phyloP scores from a whole-genome alignment of 2,797 vertebrate species.

The Microctenopoma steveboyesi region DNA sequence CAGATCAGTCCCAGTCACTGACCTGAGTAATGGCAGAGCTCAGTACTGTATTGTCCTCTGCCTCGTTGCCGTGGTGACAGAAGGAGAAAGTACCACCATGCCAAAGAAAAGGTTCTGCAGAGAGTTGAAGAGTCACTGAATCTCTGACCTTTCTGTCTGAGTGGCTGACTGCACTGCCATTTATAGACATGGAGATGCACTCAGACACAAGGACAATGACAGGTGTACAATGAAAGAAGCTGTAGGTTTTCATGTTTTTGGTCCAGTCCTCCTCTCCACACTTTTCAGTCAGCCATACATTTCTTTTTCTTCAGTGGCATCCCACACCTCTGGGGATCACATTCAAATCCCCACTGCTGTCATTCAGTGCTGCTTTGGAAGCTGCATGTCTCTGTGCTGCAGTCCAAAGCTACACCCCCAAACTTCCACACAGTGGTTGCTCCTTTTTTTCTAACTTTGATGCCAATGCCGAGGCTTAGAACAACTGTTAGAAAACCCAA shows the following conservation, averaged over 20 bases:
- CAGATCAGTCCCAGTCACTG: constrained; percentile 71
- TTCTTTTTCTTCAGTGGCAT: constrained; percentile 18
- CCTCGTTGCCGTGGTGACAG: constrained; percentile 74
- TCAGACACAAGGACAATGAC: constrained; percentile 26
- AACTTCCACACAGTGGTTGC: neutral
- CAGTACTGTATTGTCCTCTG: constrained; percentile 68
- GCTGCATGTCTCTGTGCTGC: constrained; percentile 5
- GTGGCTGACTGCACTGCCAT: constrained; percentile 49
- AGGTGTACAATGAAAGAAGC: constrained; percentile 31
- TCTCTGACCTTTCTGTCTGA: constrained; percentile 70
- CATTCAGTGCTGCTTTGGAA: constrained; percentile 14
- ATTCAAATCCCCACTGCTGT: constrained; percentile 29
- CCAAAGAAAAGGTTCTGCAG: constrained; percentile 64
- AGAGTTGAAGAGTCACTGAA: constrained; percentile 60
- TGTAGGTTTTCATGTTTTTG: constrained; percentile 43
- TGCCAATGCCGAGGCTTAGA: neutral
- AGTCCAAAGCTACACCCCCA: neutral
- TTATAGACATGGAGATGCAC: constrained; percentile 45
- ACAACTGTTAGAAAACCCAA: constrained; percentile 30
- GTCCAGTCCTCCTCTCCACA: constrained; percentile 12
- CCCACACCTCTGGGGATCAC: constrained; percentile 18
- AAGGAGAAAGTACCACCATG: constrained; percentile 52
- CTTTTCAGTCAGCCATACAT: constrained; percentile 47
- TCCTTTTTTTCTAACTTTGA: constrained; percentile 4
- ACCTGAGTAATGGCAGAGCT: constrained; percentile 74